Percentiles rank a stretch among this genome's conserved stretches.
phyloP scores from a whole-genome alignment of 2,888 invertebrate species.

The Himalopsyche japonica region DNA sequence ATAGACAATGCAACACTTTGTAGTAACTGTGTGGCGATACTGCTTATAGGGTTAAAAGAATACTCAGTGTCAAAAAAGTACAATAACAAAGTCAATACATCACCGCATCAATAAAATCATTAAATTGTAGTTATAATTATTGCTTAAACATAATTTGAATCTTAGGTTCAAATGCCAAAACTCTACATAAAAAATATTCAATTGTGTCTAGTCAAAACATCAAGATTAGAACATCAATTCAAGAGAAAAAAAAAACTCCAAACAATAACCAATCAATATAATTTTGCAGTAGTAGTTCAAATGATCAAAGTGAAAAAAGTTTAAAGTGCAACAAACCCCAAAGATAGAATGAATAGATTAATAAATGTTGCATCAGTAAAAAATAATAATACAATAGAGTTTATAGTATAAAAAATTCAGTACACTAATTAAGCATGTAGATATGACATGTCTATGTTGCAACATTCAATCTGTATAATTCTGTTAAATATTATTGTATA shows the following conservation, averaged over 20 bases:
- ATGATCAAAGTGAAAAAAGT: neutral
- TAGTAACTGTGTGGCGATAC: too few relatives aligned
- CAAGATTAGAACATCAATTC: too few relatives aligned
- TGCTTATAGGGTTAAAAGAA: too few relatives aligned
- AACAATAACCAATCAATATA: neutral
- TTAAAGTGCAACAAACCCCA: neutral
- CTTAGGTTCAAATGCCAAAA: neutral
- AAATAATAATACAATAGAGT: neutral
- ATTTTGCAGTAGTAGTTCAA: neutral
- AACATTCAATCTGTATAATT: neutral
- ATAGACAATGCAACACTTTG: too few relatives aligned
- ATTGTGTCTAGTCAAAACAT: too few relatives aligned
- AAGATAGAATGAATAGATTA: neutral
- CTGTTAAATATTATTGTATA: neutral
- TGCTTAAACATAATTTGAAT: neutral
- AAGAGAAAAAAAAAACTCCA: too few relatives aligned
- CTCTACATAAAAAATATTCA: neutral
- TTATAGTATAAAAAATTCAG: neutral
- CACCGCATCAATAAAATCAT: too few relatives aligned
- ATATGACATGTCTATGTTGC: neutral
- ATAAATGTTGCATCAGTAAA: neutral
- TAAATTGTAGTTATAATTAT: too few relatives aligned
- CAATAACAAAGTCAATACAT: neutral
- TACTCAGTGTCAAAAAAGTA: too few relatives aligned
- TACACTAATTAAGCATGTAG: neutral